Percentiles rank a stretch among this genome's conserved stretches.
Conservation (phyloP, 2,113 vertebrate species). For the Tragelaphus imberbis region DNA sequence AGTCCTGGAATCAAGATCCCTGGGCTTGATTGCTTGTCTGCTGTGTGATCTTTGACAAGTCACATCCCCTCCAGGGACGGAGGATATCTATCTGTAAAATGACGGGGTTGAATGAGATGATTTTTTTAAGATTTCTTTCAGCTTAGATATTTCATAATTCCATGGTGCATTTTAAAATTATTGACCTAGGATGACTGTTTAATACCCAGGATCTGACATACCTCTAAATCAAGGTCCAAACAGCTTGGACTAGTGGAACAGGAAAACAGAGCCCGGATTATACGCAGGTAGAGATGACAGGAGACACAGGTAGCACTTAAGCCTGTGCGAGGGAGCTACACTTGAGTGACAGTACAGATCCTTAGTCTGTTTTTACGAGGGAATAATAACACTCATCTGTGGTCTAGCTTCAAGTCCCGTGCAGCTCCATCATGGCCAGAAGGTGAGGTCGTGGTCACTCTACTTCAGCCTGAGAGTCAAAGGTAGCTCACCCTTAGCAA, state of each 20-base stretch:
- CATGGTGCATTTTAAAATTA: neutral
- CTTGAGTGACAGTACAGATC: neutral
- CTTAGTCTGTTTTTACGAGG: constrained; percentile 31
- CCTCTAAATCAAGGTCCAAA: neutral
- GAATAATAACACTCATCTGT: constrained; percentile 46
- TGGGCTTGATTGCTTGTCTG: neutral
- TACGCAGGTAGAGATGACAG: neutral
- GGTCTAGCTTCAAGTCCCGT: neutral
- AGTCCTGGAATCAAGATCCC: neutral
- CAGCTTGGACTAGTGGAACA: neutral
- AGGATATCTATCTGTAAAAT: neutral
- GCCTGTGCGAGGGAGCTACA: neutral
- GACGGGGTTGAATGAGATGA: neutral
- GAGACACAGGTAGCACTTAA: constrained; percentile 32
- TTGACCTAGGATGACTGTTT: neutral
- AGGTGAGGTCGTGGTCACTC: neutral
- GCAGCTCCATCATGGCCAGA: neutral
- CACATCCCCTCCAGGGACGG: neutral
- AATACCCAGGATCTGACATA: neutral
- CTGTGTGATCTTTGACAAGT: neutral
- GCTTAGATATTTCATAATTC: neutral
- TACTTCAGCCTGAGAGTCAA: neutral
- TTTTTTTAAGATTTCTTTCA: neutral
- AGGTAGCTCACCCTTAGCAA: neutral
- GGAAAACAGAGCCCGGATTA: neutral